These are phyloP conservation scores for Trichosurus vulpecula DNA, from an alignment of 2,797 vertebrate genomes.

Conservation along the genomic window DNA sequence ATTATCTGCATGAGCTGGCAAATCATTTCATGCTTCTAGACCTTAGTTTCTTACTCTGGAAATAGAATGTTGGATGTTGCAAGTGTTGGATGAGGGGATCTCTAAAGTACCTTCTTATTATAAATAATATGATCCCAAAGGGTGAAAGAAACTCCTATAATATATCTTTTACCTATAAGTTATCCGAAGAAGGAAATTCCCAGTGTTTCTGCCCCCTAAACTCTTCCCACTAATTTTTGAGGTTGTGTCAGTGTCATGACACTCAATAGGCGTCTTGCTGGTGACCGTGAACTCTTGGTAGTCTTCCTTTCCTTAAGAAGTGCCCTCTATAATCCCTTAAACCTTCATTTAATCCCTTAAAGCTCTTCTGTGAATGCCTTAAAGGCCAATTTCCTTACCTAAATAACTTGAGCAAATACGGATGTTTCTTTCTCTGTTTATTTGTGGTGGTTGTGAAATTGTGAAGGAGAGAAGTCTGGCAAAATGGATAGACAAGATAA, in stretches of 20 bases:
- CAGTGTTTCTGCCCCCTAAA: neutral
- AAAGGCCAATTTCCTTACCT: neutral
- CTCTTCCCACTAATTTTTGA: neutral
- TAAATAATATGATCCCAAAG: neutral
- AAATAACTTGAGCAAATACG: neutral
- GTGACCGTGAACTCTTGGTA: neutral
- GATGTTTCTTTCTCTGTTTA: neutral
- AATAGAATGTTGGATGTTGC: too few relatives aligned
- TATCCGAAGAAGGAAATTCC: neutral
- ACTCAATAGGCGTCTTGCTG: neutral
- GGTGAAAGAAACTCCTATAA: neutral
- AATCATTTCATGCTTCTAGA: neutral
- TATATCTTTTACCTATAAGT: too few relatives aligned
- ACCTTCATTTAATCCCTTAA: neutral
- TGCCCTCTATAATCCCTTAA: neutral
- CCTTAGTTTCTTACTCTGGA: neutral
- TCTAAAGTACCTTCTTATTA: neutral
- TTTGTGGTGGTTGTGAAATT: neutral
- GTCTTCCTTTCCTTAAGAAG: neutral
- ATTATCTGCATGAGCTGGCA: neutral
- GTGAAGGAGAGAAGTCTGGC: neutral
- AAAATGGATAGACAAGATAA: neutral
- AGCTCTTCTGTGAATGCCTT: neutral
- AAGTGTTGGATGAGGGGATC: neutral
- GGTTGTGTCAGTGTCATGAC: neutral